Evolutionary conservation across 1,140 invertebrate genomes (phyloP).

Genomic region (Zaprionus davidi): DNA sequence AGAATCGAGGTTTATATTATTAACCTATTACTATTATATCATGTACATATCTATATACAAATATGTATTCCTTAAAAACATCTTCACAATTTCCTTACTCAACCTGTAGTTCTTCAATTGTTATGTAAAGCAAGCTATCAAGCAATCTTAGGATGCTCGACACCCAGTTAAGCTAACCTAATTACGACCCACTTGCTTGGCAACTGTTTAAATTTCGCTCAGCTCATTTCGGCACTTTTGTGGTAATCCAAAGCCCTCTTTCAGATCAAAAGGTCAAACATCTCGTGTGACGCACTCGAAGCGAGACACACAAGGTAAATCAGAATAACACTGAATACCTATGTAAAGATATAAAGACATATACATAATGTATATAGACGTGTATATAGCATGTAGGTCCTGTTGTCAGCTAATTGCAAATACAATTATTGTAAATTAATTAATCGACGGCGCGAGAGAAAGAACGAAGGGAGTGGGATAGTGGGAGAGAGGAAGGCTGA

Average conservation of each 20-base stretch:
- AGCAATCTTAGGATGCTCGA: neutral
- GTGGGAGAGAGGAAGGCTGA: neutral
- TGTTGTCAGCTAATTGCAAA: neutral
- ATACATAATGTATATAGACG: neutral
- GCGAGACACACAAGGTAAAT: slow-evolving; percentile 1
- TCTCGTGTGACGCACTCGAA: slow-evolving; percentile 13
- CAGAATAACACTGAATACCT: neutral
- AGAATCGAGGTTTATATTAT: too few species aligned
- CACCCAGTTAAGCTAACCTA: neutral
- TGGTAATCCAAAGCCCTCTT: slow-evolving; percentile 2
- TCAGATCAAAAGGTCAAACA: slow-evolving; percentile 53
- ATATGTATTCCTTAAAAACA: too few species aligned
- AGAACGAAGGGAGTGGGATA: slow-evolving; percentile 5
- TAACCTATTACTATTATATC: too few species aligned
- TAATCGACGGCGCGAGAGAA: slow-evolving; percentile 9
- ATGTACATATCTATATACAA: too few species aligned
- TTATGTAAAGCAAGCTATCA: neutral
- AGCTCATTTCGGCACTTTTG: neutral
- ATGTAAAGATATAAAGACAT: neutral
- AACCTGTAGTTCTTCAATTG: neutral
- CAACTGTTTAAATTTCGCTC: neutral
- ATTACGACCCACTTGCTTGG: neutral
- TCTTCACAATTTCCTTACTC: neutral
- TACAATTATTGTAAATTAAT: slow-evolving; percentile 8
- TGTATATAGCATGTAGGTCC: neutral